phyloP scores from a whole-genome alignment of 2,888 invertebrate species.

The Acanthococcus lagerstroemiae region DNA sequence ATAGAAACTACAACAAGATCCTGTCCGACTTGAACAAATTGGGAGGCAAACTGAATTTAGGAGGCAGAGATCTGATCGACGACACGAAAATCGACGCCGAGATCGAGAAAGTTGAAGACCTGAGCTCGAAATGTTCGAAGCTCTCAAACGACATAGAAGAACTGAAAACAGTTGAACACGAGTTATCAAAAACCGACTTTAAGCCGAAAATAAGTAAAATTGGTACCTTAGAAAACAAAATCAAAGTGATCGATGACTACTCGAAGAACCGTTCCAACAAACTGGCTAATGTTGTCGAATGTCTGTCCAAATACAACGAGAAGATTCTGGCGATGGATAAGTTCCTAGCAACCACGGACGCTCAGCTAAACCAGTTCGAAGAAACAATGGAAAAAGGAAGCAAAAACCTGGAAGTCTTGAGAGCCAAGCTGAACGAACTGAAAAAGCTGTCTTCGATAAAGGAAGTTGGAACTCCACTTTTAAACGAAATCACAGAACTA shows the following conservation, averaged over 20 bases:
- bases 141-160: slow-evolving; percentile 58
- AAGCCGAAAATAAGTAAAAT: slow-evolving; percentile 75
- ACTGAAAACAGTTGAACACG: slow-evolving; percentile 57
- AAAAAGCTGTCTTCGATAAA: slow-evolving; percentile 62
- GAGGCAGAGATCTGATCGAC: slow-evolving; percentile 61
- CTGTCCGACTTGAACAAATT: slow-evolving; percentile 67
- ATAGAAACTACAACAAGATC: slow-evolving; percentile 61
- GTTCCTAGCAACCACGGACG: slow-evolving; percentile 68
- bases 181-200: slow-evolving; percentile 63
- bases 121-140: slow-evolving; percentile 54
- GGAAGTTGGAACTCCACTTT: slow-evolving; percentile 64
- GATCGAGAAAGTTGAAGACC: slow-evolving; percentile 52
- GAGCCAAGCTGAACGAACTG: slow-evolving; percentile 63
- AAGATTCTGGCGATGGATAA: slow-evolving; percentile 43
- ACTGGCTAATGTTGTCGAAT: background rate
- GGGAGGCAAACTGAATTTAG: slow-evolving; percentile 55
- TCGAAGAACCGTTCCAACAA: slow-evolving; percentile 7
- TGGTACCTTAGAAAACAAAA: slow-evolving; percentile 63
- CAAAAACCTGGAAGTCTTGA: slow-evolving; percentile 55
- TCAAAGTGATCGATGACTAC: slow-evolving; percentile 50
- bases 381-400: slow-evolving; percentile 59
- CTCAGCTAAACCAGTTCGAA: slow-evolving; percentile 61
- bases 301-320: slow-evolving; percentile 1
- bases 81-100: slow-evolving; percentile 58
- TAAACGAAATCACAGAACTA: slow-evolving; percentile 71